Base-by-base conservation (phyloP, 2,888 invertebrate genomes). In the Ornithoptera alexandrae region DNA sequence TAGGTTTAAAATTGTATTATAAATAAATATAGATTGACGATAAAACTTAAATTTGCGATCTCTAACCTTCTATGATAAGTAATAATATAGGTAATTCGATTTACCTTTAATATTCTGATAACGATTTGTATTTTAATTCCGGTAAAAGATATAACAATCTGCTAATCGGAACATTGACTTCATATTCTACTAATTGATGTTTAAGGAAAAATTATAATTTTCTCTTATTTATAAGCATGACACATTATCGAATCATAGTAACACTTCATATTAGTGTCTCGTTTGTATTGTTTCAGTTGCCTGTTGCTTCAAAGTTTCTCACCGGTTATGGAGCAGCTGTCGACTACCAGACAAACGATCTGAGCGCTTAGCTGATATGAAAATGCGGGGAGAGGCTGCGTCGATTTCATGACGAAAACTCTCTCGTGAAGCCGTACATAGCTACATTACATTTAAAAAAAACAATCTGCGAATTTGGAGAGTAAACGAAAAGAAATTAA, bases 261-360 rank as follows among this genome's bases (percentile, higher is more conserved):
- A 46, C 15, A 46, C 12, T 15, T 15, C 15, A 12, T 46, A 2
- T n/a, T 50, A 50, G 18, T 18, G 8, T 5, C 1, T n/a, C n/a
- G 86, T 81, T 73, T 84, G 77, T 72, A 83, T 91, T 91, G 92
- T 92, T 92, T 71, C 89, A 92, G 92, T 84, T 88, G 81, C 85
- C 86, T 73, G 86, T 83, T 79, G 87, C 88, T 82, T 85, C 85
- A 77, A 84, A 86, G 83, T 86, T 85, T 82, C 89, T 89, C 73
- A 80, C 83, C 78, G 89, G 90, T 75, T 90, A 90, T 84, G 90
- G 91, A 73, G 88, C 90, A 75, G 92, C 89, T 71, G 81, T 90
- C 76, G 90, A 91, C 84, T 90, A 85, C 81, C 72, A 76, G 53
- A 57, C 64, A 53, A 69, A 39, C 69, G 53, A 64, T 73, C 64